Conservation (phyloP, 2,888 invertebrate genomes). For the Eudasyphora cyanicolor region DNA sequence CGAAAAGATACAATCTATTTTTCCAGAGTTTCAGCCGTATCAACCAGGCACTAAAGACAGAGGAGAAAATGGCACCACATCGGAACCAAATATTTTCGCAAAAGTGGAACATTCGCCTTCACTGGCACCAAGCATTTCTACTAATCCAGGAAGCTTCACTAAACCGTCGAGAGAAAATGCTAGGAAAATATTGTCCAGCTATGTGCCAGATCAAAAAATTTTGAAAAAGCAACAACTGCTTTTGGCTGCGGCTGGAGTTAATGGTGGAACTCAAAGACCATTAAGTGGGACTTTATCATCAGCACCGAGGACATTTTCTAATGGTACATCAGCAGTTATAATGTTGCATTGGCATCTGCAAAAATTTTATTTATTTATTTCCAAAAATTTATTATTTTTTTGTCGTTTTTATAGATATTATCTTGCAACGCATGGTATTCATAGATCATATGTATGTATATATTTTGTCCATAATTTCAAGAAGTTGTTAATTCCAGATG, state of each 20-base stretch:
- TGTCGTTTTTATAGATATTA: not conserved
- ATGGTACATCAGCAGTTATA: conserved; percentile 67
- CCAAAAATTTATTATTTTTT: not conserved
- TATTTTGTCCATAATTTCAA: no score
- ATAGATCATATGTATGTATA: no score
- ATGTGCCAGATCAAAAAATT: conserved; percentile 74
- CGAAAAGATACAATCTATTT: conserved; percentile 88
- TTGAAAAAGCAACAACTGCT: conserved; percentile 75
- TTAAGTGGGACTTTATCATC: conserved; percentile 52
- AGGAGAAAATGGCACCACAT: conserved; percentile 31
- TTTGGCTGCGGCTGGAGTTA: conserved; percentile 70
- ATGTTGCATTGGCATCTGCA: conserved; percentile 7
- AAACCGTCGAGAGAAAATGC: conserved; percentile 79
- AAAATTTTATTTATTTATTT: not conserved
- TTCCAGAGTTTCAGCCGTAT: conserved; percentile 85
- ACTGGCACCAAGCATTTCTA: conserved; percentile 34
- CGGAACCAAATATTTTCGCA: conserved; percentile 66
- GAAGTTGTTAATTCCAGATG: no score
- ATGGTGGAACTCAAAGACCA: conserved; percentile 66
- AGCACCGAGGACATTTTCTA: conserved; percentile 69
- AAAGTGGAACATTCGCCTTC: conserved; percentile 68
- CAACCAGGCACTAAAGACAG: conserved; percentile 61
- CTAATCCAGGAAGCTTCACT: conserved; percentile 53
- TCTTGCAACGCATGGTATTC: not conserved
- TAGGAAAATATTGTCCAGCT: conserved; percentile 77